Evolutionary conservation across 23 tunicate genomes (phyloP).

Genomic region (Diplosoma virens): DNA sequence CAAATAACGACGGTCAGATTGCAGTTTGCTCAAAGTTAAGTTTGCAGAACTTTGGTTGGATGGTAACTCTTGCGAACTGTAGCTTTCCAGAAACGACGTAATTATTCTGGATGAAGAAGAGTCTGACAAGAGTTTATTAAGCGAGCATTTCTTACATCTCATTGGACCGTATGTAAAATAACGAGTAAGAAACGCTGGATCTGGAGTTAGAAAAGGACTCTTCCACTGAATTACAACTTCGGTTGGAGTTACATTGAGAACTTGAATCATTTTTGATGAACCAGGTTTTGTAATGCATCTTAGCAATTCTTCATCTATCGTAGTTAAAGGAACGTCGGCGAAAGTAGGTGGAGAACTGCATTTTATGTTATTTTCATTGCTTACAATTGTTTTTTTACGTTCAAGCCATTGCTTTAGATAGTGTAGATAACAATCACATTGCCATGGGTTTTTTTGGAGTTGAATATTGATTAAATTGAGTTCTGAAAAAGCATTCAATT

Average conservation of each 20-base stretch:
- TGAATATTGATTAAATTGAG: conserved; percentile 17
- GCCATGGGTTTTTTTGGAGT: conserved; percentile 74
- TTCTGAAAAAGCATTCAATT: conserved; percentile 33
- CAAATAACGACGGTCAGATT: conserved; percentile 43
- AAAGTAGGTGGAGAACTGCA: conserved; percentile 56
- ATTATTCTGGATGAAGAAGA: background rate
- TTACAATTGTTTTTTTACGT: conserved; percentile 1
- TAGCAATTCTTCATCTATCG: conserved; percentile 57
- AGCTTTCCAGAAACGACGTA: conserved; percentile 12
- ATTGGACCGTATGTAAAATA: conserved; percentile 50
- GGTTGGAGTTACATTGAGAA: background rate
- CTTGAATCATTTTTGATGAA: background rate
- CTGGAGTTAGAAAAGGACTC: conserved; percentile 6
- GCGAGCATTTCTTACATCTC: conserved; percentile 64
- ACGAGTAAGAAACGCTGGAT: conserved; percentile 44
- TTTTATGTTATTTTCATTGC: conserved; percentile 35
- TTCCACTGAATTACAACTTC: conserved; percentile 26
- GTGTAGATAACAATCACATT: conserved; percentile 57
- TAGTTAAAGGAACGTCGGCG: conserved; percentile 57
- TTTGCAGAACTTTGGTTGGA: too few species aligned
- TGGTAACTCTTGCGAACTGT: conserved; percentile 16
- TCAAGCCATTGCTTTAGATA: conserved; percentile 69
- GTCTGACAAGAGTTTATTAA: background rate
- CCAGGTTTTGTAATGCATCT: conserved; percentile 26
- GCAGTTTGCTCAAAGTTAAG: conserved; percentile 13